phyloP scores from a whole-genome alignment of 2,888 invertebrate genomes.

The Tenthredo amoena region DNA sequence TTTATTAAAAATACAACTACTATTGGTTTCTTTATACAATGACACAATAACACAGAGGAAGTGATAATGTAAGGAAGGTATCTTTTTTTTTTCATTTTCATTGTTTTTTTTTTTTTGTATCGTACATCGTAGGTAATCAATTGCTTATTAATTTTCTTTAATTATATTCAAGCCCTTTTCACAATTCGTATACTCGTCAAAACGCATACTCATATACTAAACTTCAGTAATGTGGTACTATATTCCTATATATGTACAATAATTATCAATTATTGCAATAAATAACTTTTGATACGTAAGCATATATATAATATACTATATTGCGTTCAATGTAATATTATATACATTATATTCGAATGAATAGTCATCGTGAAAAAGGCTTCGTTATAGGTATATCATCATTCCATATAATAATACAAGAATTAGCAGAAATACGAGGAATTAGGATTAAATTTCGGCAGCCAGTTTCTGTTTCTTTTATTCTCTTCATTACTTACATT shows the following conservation, averaged over 20 bases:
- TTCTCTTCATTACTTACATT: conserved; percentile 23
- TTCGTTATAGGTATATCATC: background rate
- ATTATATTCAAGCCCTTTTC: conserved; percentile 19
- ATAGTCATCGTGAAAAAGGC: conserved; percentile 22
- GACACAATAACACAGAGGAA: conserved; percentile 39
- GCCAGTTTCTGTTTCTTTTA: background rate
- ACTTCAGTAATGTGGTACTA: background rate
- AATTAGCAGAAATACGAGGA: background rate
- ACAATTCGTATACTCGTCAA: background rate
- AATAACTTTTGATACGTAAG: conserved; percentile 17
- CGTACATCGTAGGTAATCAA: background rate
- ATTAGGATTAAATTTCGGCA: conserved; percentile 9
- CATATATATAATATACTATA: background rate
- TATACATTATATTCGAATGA: background rate
- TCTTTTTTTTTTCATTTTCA: background rate
- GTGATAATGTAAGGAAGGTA: conserved; percentile 1
- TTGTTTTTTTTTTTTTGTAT: background rate
- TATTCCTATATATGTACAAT: background rate
- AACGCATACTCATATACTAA: background rate
- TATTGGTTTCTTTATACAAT: conserved; percentile 46
- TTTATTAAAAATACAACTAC: conserved; percentile 45
- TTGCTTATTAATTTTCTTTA: conserved; percentile 2
- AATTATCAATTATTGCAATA: background rate
- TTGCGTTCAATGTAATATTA: background rate
- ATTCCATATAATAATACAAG: background rate